These are phyloP conservation scores for Melanargia galathea DNA, from an alignment of 2,888 invertebrate genomes.

Conservation along the genomic window DNA sequence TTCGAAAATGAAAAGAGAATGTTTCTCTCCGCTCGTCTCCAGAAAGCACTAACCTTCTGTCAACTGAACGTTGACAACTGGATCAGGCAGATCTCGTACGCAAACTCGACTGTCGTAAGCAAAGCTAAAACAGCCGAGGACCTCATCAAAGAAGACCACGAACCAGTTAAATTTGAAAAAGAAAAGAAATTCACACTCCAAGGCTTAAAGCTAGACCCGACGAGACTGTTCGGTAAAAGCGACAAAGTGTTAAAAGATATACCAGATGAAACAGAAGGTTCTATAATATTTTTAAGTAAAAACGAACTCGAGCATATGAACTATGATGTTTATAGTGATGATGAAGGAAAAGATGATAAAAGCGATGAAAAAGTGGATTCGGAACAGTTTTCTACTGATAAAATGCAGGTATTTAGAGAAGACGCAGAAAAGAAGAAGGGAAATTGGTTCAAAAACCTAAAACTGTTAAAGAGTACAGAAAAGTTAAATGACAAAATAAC, in stretches of 20 bases:
- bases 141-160: constrained; percentile 79
- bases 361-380: constrained; percentile 65
- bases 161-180: constrained; percentile 77
- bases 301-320: constrained; percentile 85
- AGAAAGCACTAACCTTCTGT: constrained; percentile 85
- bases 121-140: constrained; percentile 79
- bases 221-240: constrained; percentile 76
- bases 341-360: constrained; percentile 76
- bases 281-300: constrained; percentile 86
- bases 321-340: constrained; percentile 79
- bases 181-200: constrained; percentile 79
- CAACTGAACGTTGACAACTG: constrained; percentile 84
- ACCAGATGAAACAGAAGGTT: constrained; percentile 84
- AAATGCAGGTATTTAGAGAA: constrained; percentile 79
- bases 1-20: constrained; percentile 84
- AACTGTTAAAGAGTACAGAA: constrained; percentile 75
- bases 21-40: constrained; percentile 84
- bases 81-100: constrained; percentile 84
- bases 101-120: constrained; percentile 64
- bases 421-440: constrained; percentile 79
- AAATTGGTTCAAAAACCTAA: constrained; percentile 86
- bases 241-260: constrained; percentile 79
- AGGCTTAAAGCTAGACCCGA: constrained; percentile 76
- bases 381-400: constrained; percentile 72
- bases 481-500: constrained; percentile 74